phyloP scores from a whole-genome alignment of 1,140 invertebrate genomes.

The Sipha flava region DNA sequence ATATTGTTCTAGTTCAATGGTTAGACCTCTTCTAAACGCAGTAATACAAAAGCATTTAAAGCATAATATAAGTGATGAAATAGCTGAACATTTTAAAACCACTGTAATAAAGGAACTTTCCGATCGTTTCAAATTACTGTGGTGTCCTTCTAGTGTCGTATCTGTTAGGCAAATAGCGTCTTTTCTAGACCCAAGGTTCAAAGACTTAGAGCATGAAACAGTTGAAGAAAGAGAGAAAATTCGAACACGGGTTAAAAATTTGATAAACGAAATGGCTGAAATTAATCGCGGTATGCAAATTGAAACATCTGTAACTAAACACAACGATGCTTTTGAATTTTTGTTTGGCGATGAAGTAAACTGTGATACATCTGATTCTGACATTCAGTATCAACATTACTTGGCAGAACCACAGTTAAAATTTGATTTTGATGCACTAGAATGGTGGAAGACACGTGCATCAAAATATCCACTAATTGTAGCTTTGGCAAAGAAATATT shows the following conservation, averaged over 20 bases:
- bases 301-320: background rate
- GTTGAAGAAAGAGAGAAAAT: background rate
- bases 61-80: background rate
- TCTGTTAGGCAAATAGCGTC: too few relatives aligned
- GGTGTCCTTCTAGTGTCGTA: too few relatives aligned
- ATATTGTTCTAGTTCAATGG: background rate
- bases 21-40: background rate
- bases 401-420: constrained; percentile 17
- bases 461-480: background rate
- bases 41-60: background rate
- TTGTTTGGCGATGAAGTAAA: background rate
- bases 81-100: background rate
- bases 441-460: background rate
- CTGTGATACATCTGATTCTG: background rate
- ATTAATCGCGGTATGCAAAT: background rate
- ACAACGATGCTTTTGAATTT: background rate
- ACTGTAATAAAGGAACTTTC: background rate
- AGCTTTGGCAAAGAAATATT: too few relatives aligned
- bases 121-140: too few relatives aligned
- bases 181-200: too few relatives aligned
- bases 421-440: constrained; percentile 4
- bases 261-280: background rate
- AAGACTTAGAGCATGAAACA: too few relatives aligned
- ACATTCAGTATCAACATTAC: background rate
- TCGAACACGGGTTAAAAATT: background rate